Evolutionary conservation across 2,113 vertebrate species (phyloP).

Genomic region (Papio anubis): DNA sequence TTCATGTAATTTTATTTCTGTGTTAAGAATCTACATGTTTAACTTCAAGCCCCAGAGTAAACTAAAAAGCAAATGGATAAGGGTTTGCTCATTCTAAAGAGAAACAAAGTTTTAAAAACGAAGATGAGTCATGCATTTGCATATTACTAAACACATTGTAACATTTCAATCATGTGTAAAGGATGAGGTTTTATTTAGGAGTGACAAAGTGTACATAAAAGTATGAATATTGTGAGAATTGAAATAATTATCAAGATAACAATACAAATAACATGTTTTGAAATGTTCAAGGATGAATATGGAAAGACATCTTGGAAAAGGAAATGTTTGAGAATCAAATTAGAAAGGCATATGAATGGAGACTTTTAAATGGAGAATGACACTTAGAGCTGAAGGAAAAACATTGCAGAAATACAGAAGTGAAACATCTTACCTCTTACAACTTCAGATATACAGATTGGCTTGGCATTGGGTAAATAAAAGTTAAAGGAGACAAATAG

Average conservation of each 20-base stretch:
- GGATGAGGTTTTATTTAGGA: neutral
- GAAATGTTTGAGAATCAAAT: neutral
- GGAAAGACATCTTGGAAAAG: neutral
- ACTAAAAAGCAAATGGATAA: neutral
- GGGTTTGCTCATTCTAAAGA: neutral
- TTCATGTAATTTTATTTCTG: neutral
- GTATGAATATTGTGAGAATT: neutral
- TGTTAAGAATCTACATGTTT: neutral
- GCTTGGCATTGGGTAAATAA: neutral
- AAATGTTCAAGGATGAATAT: neutral
- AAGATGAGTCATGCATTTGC: neutral
- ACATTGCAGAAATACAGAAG: neutral
- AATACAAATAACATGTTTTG: neutral
- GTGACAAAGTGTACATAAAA: neutral
- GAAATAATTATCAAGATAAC: neutral
- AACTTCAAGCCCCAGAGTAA: neutral
- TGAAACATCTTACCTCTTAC: neutral
- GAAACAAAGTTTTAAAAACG: neutral
- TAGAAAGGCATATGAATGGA: neutral
- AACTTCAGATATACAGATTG: neutral
- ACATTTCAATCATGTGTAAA: neutral
- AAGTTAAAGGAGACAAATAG: neutral
- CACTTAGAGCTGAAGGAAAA: neutral
- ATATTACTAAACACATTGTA: neutral
- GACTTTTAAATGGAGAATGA: neutral